Evolutionary conservation across 2,888 invertebrate species (phyloP), one percentile per base, ranked within the genome.

Genomic region (Ganaspis brasiliensis): DNA sequence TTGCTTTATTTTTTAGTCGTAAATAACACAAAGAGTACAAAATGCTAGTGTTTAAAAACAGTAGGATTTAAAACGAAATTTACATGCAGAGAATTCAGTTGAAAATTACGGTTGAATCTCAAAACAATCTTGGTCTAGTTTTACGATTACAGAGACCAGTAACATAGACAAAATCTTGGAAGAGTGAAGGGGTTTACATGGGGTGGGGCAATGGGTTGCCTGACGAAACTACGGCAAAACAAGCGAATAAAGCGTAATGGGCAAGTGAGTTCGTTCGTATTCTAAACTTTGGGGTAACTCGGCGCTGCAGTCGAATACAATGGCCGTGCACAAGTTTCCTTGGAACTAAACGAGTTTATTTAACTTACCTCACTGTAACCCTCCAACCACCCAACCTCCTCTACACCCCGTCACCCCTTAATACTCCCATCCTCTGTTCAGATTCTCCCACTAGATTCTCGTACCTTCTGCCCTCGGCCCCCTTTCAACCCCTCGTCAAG

Each of bases 281-380:
- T 87, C 86, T 84, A 85, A 89, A 89, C 84, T 90, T 89, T 89
- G 78, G 79, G 82, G 82, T 85, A 88, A 88, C 87, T 86, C 61
- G 75, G 82, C 83, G 84, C 85, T 85, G 85, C 87, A 87, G 86
- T 84, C 85, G 88, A 89, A 88, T 88, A 90, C 89, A 90, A 90
- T 89, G 87, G 87, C 84, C 82, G 84, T 75, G 87, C 82, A 84
- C 84, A 89, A 89, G 84, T 89, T 89, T 88, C 85, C 82, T 84
- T 84, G 82, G 87, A 90, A 87, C 89, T 89, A 90, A 91, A 90
- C 90, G 89, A 89, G 90, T 90, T 90, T 90, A 89, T 90, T 91
- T 89, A 90, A 91, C 89, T 89, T 89, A 88, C 84, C 87, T 76
- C 80, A 75, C 84, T 61, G 79, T 83, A 81, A 72, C 75, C 70